A percentile compares a stretch with the other conserved stretches of the same genome.
Evolutionary conservation across 1,140 invertebrate species (phyloP).

Genomic region (Limonius californicus): DNA sequence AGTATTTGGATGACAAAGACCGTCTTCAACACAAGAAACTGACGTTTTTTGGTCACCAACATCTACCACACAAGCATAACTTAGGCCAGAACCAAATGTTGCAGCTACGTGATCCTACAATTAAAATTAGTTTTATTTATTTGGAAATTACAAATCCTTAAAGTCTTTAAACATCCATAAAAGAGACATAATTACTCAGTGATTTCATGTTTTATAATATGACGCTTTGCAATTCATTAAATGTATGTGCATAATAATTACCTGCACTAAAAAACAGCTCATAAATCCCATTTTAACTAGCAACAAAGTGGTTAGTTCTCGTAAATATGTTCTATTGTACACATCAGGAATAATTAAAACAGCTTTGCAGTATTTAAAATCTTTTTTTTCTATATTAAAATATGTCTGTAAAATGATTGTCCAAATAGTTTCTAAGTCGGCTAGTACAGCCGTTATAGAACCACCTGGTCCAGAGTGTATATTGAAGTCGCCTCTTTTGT

Average conservation of each 20-base stretch:
- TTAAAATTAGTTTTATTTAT: no score
- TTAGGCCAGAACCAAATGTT: conserved; percentile 89
- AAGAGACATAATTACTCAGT: no score
- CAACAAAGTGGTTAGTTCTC: conserved; percentile 78
- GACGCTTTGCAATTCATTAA: no score
- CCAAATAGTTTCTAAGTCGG: conserved; percentile 87
- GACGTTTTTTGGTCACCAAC: conserved; percentile 94
- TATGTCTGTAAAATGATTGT: conserved; percentile 70
- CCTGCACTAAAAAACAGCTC: conserved; percentile 84
- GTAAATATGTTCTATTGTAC: conserved; percentile 82
- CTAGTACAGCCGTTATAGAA: conserved; percentile 75
- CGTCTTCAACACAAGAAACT: conserved; percentile 94
- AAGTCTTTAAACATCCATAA: no score
- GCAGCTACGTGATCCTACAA: conserved; percentile 83
- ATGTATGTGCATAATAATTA: conserved; percentile 44
- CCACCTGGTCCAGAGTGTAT: conserved; percentile 78
- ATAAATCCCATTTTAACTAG: conserved; percentile 82
- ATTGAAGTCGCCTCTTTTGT: conserved; percentile 81
- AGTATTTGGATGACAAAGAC: conserved; percentile 85
- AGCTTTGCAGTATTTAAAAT: conserved; percentile 79
- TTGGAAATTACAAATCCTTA: no score
- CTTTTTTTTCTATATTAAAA: conserved; percentile 70
- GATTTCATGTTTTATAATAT: no score
- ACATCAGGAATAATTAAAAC: conserved; percentile 89
- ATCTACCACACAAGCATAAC: conserved; percentile 91